Percentiles rank a stretch among this genome's conserved stretches.
Conservation (phyloP, 2,113 vertebrate genomes). For the Labeo rohita region DNA sequence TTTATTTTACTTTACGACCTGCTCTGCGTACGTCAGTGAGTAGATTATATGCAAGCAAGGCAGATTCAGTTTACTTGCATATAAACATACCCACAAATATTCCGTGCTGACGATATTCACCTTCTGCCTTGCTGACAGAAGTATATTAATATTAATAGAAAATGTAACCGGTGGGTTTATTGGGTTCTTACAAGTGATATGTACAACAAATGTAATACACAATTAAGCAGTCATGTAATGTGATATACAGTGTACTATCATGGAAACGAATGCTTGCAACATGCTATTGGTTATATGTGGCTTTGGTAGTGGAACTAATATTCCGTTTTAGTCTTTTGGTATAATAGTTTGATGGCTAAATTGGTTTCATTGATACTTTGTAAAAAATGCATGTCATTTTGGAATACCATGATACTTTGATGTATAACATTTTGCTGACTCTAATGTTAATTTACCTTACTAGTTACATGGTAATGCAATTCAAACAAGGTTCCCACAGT, state of each 20-base stretch:
- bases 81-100: neutral
- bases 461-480: neutral
- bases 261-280: neutral
- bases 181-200: neutral
- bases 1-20: neutral
- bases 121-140: neutral
- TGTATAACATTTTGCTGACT: too few species aligned
- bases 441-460: neutral
- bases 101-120: neutral
- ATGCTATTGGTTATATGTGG: neutral
- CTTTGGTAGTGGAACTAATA: neutral
- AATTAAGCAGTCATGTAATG: neutral
- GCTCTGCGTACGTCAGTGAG: neutral
- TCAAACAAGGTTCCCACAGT: neutral
- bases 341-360: neutral
- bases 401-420: neutral
- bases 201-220: neutral
- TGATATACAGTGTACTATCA: neutral
- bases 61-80: neutral
- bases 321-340: neutral
- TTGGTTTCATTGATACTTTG: neutral
- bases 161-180: neutral
- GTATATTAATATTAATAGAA: neutral
- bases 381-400: too few species aligned
- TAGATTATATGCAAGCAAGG: neutral